These are phyloP conservation scores for Falco novaeseelandiae DNA, from an alignment of 2,797 vertebrate species.

Conservation along the genomic window DNA sequence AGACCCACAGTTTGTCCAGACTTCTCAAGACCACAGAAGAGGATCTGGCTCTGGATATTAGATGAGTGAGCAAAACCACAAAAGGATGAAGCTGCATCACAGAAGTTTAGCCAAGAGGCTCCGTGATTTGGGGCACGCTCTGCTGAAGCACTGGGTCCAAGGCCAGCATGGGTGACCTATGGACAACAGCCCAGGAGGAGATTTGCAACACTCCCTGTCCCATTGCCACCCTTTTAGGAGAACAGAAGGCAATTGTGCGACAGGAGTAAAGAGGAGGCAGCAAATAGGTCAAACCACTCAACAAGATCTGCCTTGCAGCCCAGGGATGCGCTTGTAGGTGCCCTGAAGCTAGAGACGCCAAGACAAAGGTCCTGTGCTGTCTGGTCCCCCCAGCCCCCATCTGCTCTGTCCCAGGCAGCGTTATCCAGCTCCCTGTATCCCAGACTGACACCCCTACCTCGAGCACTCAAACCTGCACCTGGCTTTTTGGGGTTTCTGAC, in stretches of 20 bases:
- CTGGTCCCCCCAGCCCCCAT: not conserved
- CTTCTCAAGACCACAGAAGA: not conserved
- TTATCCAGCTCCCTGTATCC: not conserved
- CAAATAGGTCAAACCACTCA: not conserved
- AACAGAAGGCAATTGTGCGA: not conserved
- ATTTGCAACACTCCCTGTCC: not conserved
- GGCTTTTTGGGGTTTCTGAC: not conserved
- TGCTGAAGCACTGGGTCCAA: not conserved
- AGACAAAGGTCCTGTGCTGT: not conserved
- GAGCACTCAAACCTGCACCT: not conserved
- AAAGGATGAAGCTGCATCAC: not conserved
- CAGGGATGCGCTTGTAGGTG: not conserved
- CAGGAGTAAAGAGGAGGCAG: not conserved
- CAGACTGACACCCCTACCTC: not conserved
- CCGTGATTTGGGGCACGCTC: accelerated
- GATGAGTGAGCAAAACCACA: not conserved
- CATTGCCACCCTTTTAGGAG: not conserved
- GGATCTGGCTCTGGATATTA: not conserved
- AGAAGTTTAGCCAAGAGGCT: not conserved
- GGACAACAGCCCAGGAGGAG: not conserved
- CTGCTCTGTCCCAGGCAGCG: not conserved
- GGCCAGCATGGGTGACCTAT: not conserved
- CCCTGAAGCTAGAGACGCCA: not conserved
- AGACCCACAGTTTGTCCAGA: not conserved
- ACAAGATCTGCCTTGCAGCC: not conserved